A percentile compares a stretch with the other conserved stretches of the same genome.
Conservation (phyloP, 53 echinoderm and acorn worm genomes). For the Stichopus horrens region DNA sequence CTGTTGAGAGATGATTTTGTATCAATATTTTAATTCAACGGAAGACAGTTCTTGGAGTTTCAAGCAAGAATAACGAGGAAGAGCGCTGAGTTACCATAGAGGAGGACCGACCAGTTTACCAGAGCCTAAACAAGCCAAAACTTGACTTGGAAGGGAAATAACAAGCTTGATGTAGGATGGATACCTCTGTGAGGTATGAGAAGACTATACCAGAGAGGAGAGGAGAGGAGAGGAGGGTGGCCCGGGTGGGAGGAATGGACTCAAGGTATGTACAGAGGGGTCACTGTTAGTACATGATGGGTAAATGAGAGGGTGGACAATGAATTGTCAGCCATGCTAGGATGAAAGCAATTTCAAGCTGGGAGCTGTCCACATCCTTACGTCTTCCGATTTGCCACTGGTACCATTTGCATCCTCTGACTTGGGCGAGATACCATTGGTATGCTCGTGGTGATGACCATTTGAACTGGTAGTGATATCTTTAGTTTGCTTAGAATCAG, state of each 20-base stretch:
- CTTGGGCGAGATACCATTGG: conserved; percentile 19
- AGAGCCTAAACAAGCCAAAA: too few species aligned
- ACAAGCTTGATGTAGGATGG: too few species aligned
- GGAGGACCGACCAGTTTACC: too few species aligned
- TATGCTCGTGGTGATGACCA: conserved; percentile 2
- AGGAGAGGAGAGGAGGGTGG: neutral
- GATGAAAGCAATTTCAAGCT: conserved; percentile 13
- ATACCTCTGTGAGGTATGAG: neutral
- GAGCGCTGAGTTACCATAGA: too few species aligned
- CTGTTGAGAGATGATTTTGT: too few species aligned
- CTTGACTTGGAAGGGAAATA: too few species aligned
- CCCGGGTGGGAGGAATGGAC: neutral
- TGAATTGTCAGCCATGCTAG: conserved; percentile 10
- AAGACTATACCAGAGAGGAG: neutral
- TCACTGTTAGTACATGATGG: neutral
- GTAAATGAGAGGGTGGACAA: neutral
- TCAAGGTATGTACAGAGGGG: neutral
- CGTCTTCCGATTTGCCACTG: conserved; percentile 34
- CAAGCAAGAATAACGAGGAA: too few species aligned
- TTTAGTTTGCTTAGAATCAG: conserved; percentile 24
- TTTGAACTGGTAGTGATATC: neutral
- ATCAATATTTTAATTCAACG: too few species aligned
- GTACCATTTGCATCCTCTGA: conserved; percentile 1
- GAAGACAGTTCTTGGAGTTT: too few species aligned
- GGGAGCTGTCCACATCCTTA: conserved; percentile 37